Evolutionary conservation across 1,140 invertebrate species (phyloP).

Genomic region (Temnothorax longispinosus): DNA sequence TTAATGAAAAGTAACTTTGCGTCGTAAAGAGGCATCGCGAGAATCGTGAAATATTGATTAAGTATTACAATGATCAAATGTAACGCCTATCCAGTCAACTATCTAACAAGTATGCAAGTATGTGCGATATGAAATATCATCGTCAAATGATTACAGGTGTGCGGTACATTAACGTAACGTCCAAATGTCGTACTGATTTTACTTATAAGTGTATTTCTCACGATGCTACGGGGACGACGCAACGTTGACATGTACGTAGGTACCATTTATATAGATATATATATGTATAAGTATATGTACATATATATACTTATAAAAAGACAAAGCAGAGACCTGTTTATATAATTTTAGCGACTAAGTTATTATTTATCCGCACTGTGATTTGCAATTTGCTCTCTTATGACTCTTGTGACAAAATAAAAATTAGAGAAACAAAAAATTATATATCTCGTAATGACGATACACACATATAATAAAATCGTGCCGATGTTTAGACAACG

Average conservation of each 20-base stretch:
- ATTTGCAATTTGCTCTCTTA: slow-evolving; percentile 66
- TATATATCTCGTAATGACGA: slow-evolving; percentile 44
- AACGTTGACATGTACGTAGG: slow-evolving; percentile 59
- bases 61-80: slow-evolving; percentile 59
- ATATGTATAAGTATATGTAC: slow-evolving; percentile 12
- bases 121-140: not conserved
- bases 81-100: not conserved
- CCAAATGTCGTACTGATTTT: not conserved
- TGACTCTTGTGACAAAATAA: not conserved
- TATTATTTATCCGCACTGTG: slow-evolving; percentile 79
- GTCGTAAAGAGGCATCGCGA: slow-evolving; percentile 15
- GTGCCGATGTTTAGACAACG: slow-evolving; percentile 61
- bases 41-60: slow-evolving; percentile 23
- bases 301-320: slow-evolving; percentile 53
- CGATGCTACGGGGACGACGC: slow-evolving; percentile 31
- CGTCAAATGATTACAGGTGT: not conserved
- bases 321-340: slow-evolving; percentile 68
- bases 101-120: slow-evolving; percentile 12
- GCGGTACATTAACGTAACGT: not conserved
- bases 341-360: slow-evolving; percentile 76
- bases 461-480: slow-evolving; percentile 64
- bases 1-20: slow-evolving; percentile 43
- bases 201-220: slow-evolving; percentile 51
- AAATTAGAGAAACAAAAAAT: slow-evolving; percentile 42
- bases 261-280: slow-evolving; percentile 69